Base-by-base conservation (phyloP, 2,797 vertebrate genomes). In the Xiphophorus birchmanni region DNA sequence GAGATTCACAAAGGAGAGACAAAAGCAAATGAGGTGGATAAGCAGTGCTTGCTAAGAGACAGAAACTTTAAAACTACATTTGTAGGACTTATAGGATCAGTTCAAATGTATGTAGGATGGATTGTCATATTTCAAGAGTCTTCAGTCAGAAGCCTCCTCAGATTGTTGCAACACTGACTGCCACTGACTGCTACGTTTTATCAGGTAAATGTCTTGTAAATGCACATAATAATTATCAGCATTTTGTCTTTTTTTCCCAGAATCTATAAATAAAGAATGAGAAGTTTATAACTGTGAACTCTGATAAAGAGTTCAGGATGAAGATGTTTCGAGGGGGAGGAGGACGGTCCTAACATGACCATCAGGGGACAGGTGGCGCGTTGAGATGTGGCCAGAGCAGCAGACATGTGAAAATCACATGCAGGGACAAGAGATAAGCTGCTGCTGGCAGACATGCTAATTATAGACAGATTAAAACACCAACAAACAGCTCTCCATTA, bases 401-500 rank as follows among this genome's bases (percentile, higher is more conserved):
- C 42, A 72, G 69, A 72, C 69, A 45, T 72, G 69, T 29, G 69
- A 45, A 72, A n/a, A 45, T 72, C 69, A 72, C 42, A 47, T 88
- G 85, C 82, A 77, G 69, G 29, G 58, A 52, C 81, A 86, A 79
- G 77, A 85, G 89, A 77, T 60, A 15, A 80, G 54, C 60, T 78
- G 63, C 78, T 60, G 63, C 79, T 69, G 42, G 71, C 56, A 69
- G 85, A 79, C 74, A 35, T 26, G 32, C 78, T 50, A 82, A 80
- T 67, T 44, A 69, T 42, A 54, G 29, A 58, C n/a, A 0, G 40
- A 42, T 85, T 77, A 65, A 50, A 77, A 58, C 52, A 60, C 74
- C 35, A 37, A 6, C n/a, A 18, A 45, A 72, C 40, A 45, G 42
- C 42, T 72, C 69, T 72, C 37, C 12, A 4, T 72, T 72, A 45